A percentile compares a stretch with the other conserved stretches of the same genome.
phyloP scores from a whole-genome alignment of 1,140 invertebrate genomes.

The Apis cerana region DNA sequence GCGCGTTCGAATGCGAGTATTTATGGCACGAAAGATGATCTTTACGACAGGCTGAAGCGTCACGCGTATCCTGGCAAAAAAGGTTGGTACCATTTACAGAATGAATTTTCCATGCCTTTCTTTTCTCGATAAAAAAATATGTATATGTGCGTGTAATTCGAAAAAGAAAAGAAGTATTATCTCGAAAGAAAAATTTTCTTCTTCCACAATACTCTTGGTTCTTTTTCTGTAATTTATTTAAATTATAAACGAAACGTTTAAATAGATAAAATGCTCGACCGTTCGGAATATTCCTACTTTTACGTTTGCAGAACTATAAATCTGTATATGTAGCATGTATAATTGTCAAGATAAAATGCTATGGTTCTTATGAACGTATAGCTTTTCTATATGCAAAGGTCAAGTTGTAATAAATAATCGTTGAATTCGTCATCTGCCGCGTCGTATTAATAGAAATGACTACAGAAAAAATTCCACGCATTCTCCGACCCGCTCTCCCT shows the following conservation, averaged over 20 bases:
- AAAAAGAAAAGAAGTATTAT: too few relatives aligned
- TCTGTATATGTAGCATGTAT: background rate
- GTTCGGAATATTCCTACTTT: background rate
- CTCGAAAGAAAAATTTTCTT: too few relatives aligned
- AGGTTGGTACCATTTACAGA: conserved; percentile 83
- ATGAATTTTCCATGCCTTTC: background rate
- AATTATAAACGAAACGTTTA: too few relatives aligned
- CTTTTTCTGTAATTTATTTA: too few relatives aligned
- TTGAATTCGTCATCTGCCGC: background rate
- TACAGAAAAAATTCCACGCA: background rate
- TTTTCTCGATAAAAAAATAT: background rate
- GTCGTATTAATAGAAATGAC: conserved; percentile 2
- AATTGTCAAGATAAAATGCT: background rate
- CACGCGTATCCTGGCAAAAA: conserved; percentile 98
- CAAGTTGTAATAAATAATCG: background rate
- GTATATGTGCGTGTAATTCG: too few relatives aligned
- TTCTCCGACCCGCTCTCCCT: background rate
- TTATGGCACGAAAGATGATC: conserved; percentile 97
- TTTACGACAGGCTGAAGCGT: conserved; percentile 96
- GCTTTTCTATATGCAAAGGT: background rate
- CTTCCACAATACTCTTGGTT: too few relatives aligned
- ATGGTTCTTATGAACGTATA: background rate
- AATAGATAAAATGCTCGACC: too few relatives aligned
- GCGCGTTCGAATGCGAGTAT: conserved; percentile 95
- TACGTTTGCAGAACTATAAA: background rate